A percentile compares a stretch with the other conserved stretches of the same genome.
phyloP scores from a whole-genome alignment of 1,140 invertebrate genomes.

The Drosophila punjabiensis region DNA sequence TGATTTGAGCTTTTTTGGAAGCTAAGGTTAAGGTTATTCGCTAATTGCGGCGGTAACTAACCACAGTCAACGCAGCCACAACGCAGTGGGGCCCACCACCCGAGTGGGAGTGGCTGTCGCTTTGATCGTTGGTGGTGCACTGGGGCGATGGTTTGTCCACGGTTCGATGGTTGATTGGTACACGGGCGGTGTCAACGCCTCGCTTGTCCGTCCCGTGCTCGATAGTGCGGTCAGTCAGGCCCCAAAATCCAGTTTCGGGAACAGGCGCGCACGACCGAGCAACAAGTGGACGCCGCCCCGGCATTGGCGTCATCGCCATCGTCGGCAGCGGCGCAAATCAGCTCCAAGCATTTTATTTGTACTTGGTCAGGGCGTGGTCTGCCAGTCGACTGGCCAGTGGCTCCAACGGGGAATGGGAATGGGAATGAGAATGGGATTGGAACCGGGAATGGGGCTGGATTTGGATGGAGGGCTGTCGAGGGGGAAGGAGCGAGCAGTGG shows the following conservation, averaged over 20 bases:
- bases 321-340: conserved; percentile 57
- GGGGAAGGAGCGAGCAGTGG: not conserved
- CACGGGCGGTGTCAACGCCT: conserved; percentile 53
- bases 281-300: conserved; percentile 53
- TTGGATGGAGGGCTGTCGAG: not conserved
- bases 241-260: conserved; percentile 85
- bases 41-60: conserved; percentile 72
- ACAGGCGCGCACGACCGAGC: conserved; percentile 75
- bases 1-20: conserved; percentile 85
- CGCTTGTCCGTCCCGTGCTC: conserved; percentile 73
- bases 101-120: conserved; percentile 17
- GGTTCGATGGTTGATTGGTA: conserved; percentile 56
- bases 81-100: conserved; percentile 12
- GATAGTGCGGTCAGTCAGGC: conserved; percentile 84
- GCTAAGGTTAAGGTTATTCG: conserved; percentile 85
- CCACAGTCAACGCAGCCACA: conserved; percentile 58
- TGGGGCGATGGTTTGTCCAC: conserved; percentile 11
- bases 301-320: conserved; percentile 40
- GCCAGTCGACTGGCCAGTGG: conserved; percentile 45
- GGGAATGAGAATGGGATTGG: not conserved
- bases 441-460: conserved; percentile 12
- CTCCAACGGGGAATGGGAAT: conserved; percentile 17
- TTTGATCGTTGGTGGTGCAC: conserved; percentile 26
- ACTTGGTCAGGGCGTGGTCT: conserved; percentile 57
- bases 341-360: conserved; percentile 25